phyloP scores from a whole-genome alignment of 1,140 invertebrate species.

The Drosophila pruinosa region DNA sequence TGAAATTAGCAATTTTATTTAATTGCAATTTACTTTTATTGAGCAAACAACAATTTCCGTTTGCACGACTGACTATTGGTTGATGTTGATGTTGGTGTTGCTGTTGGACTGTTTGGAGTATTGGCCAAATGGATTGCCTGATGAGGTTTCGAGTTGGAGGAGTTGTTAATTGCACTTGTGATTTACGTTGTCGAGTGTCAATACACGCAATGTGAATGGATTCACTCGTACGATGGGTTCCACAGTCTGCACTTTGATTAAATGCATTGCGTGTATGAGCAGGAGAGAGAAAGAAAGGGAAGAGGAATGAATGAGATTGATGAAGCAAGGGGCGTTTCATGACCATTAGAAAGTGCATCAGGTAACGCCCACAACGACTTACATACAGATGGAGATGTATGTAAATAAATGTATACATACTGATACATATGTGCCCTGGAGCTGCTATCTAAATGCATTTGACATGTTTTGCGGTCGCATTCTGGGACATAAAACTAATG shows the following conservation, averaged over 20 bases:
- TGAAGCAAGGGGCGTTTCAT: slow-evolving; percentile 21
- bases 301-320: slow-evolving; percentile 22
- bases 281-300: background rate
- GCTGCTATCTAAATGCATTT: slow-evolving; percentile 70
- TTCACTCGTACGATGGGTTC: slow-evolving; percentile 8
- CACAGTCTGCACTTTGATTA: slow-evolving; percentile 32
- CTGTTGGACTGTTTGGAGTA: slow-evolving; percentile 16
- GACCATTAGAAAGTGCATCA: slow-evolving; percentile 58
- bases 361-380: slow-evolving; percentile 33
- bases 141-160: slow-evolving; percentile 47
- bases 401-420: background rate
- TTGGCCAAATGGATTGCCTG: slow-evolving; percentile 43
- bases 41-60: slow-evolving; percentile 74
- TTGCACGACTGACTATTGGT: slow-evolving; percentile 21
- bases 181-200: slow-evolving; percentile 75
- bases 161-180: slow-evolving; percentile 76
- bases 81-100: background rate
- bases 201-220: slow-evolving; percentile 60
- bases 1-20: slow-evolving; percentile 78
- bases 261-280: slow-evolving; percentile 38
- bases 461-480: slow-evolving; percentile 65
- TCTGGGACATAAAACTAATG: slow-evolving; percentile 64
- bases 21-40: slow-evolving; percentile 81
- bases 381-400: background rate
- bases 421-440: background rate